Evolutionary conservation across 2,113 vertebrate genomes (phyloP), one percentile per base, ranked within the genome.

Genomic region (Melanerpes aurifrons): DNA sequence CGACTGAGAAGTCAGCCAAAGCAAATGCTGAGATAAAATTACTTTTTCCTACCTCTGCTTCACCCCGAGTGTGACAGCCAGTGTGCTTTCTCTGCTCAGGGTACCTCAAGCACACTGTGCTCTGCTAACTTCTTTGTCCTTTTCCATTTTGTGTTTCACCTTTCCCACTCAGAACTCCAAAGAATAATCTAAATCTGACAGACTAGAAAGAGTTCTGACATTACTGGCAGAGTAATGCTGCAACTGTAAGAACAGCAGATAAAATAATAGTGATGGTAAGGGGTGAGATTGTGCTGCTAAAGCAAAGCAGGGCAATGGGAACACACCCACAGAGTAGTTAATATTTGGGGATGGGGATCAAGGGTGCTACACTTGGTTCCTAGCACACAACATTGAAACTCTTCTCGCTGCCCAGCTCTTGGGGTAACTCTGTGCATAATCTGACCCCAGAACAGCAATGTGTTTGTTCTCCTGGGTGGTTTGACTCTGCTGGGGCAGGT

Each of bases 11-110:
- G 92, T 92, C 92, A 96, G 95, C 95, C 90, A 94, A 95, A 96
- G 92, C 80, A 90, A 95, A 86, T 88, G 93, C 95, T 95, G 94
- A 95, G 95, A 96, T 86, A 72, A 96, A 96, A 96, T 92, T 90
- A 83, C 92, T 86, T 94, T 90, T 93, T 53, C 83, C 92, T 83
- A 81, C 82, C 95, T 90, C 80, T 93, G 59, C 88, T 92, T 90
- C 86, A 84, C 70, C 87, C 87, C 0, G 17, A 83, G 87, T 35
- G 29, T 86, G 82, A 90, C 76, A 92, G 71, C 68, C 76, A 68
- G 76, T 86, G 82, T 86, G 32, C 80, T 93, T 75, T 87, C 64
- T 89, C 82, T 76, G 80, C 95, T 88, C 79, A 84, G 70, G 73
- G 40, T 92, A 86, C 56, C 66, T 89, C 76, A 12, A 6, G 10